These are phyloP conservation scores for Taenioides sp. DNA, from an alignment of 2,797 vertebrate genomes.

Conservation along the genomic window DNA sequence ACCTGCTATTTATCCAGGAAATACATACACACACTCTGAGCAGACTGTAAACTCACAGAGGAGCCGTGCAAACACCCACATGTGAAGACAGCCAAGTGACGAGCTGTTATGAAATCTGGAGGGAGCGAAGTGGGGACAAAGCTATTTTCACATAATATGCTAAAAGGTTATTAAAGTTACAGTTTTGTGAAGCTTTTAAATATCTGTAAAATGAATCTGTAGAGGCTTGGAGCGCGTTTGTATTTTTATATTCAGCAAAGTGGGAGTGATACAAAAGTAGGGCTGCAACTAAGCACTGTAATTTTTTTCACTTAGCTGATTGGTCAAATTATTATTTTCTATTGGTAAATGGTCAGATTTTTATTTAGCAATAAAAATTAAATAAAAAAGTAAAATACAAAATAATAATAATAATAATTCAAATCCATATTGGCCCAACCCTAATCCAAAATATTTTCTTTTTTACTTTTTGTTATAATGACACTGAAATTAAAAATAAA, in stretches of 20 bases:
- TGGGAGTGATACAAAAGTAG: constrained; percentile 47
- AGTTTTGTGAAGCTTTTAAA: constrained; percentile 1
- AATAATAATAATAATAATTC: too few relatives aligned
- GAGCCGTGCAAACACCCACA: constrained; percentile 11
- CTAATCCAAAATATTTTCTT: too few relatives aligned
- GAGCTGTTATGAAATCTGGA: constrained; percentile 19
- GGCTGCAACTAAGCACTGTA: too few relatives aligned
- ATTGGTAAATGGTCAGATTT: too few relatives aligned
- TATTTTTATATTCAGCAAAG: constrained; percentile 38
- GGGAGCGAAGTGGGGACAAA: constrained; percentile 1
- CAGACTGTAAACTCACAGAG: constrained; percentile 10
- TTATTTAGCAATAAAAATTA: too few relatives aligned
- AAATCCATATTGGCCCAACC: too few relatives aligned
- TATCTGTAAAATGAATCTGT: not conserved
- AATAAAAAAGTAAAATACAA: too few relatives aligned
- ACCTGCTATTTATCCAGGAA: constrained; percentile 23
- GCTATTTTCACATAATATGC: not conserved
- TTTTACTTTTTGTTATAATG: too few relatives aligned
- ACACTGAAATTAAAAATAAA: too few relatives aligned
- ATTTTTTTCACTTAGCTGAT: too few relatives aligned
- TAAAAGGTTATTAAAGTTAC: constrained; percentile 8
- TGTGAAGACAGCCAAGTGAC: constrained; percentile 10
- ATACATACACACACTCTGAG: not conserved
- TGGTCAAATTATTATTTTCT: too few relatives aligned
- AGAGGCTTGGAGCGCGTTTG: constrained; percentile 8